Evolutionary conservation across 2,888 invertebrate genomes (phyloP).

Genomic region (Nymphalis polychloros): DNA sequence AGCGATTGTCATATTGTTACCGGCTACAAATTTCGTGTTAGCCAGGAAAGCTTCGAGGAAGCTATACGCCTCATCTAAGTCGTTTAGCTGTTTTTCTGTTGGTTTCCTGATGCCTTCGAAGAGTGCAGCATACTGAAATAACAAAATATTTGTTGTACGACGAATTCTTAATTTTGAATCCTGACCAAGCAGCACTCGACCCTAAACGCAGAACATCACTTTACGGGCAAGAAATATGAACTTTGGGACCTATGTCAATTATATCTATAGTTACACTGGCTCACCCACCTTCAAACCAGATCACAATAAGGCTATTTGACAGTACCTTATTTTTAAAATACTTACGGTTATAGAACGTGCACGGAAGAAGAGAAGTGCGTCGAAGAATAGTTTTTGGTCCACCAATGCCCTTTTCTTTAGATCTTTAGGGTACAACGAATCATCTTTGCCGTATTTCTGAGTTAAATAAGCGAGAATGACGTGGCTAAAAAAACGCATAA

Average conservation of each 20-base stretch:
- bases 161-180: too few relatives aligned
- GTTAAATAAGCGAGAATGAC: slow-evolving; percentile 77
- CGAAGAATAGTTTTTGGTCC: slow-evolving; percentile 80
- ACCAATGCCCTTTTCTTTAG: slow-evolving; percentile 72
- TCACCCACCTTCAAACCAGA: too few relatives aligned
- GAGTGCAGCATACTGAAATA: slow-evolving; percentile 42
- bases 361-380: slow-evolving; percentile 70
- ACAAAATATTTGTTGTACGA: too few relatives aligned
- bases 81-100: slow-evolving; percentile 55
- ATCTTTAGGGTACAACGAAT: slow-evolving; percentile 82
- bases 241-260: too few relatives aligned
- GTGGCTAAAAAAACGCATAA: slow-evolving; percentile 60
- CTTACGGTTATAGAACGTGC: slow-evolving; percentile 69
- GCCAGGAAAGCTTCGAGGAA: slow-evolving; percentile 73
- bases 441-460: slow-evolving; percentile 77
- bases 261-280: too few relatives aligned
- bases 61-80: slow-evolving; percentile 66
- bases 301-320: too few relatives aligned
- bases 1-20: slow-evolving; percentile 76
- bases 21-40: slow-evolving; percentile 73
- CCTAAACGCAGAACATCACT: too few relatives aligned
- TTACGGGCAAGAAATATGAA: too few relatives aligned
- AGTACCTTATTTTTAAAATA: slow-evolving; percentile 23
- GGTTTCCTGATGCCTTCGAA: slow-evolving; percentile 55
- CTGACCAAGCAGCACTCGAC: too few relatives aligned